Evolutionary conservation across 2,797 vertebrate genomes (phyloP).

Genomic region (Sebastes nivosus): DNA sequence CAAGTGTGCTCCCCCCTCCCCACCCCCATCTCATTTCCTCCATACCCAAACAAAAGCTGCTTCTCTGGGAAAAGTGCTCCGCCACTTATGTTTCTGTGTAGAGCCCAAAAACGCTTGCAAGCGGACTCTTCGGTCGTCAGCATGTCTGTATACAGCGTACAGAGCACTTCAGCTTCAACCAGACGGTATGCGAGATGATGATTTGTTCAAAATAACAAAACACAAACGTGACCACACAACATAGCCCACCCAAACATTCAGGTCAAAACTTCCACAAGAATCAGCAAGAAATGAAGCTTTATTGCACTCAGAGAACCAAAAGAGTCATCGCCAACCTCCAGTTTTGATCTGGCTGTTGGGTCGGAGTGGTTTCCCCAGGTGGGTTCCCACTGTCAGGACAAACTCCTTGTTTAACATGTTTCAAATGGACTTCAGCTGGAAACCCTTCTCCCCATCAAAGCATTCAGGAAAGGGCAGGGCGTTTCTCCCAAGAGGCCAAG

Average conservation of each 20-base stretch:
- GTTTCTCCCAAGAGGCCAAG: neutral
- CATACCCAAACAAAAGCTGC: slow-evolving; percentile 73
- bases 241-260: slow-evolving; percentile 16
- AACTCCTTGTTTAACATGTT: neutral
- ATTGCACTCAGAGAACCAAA: neutral
- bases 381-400: slow-evolving; percentile 4
- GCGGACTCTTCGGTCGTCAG: slow-evolving; percentile 1
- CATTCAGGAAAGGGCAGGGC: neutral
- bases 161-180: slow-evolving; percentile 13
- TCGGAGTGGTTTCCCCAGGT: slow-evolving; percentile 18
- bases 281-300: neutral
- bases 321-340: neutral
- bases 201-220: slow-evolving; percentile 24
- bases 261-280: slow-evolving; percentile 5
- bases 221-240: neutral
- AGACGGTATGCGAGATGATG: neutral
- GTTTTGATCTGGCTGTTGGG: slow-evolving; percentile 16
- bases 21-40: slow-evolving; percentile 62
- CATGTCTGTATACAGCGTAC: slow-evolving; percentile 32
- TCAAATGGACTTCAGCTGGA: slow-evolving; percentile 4
- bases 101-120: slow-evolving; percentile 21
- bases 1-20: slow-evolving; percentile 43
- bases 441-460: slow-evolving; percentile 13
- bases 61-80: slow-evolving; percentile 65
- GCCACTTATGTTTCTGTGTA: slow-evolving; percentile 44